phyloP scores from a whole-genome alignment of 2,797 vertebrate genomes.

The Gambelia wislizenii region DNA sequence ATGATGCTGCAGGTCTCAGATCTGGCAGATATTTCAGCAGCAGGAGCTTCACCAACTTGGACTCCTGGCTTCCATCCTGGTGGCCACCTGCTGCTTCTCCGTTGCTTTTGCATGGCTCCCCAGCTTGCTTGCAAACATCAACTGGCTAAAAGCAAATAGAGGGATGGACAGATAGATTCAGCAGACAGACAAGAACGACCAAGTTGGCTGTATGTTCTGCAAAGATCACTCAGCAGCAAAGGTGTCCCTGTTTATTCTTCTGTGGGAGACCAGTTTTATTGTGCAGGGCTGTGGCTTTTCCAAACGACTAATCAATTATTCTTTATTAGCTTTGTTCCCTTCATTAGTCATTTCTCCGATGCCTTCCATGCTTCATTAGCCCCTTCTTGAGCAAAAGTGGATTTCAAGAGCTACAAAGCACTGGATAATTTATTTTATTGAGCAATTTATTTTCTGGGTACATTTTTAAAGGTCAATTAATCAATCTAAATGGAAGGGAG shows the following conservation, averaged over 20 bases:
- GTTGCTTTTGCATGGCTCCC: not conserved
- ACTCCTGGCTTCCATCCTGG: not conserved
- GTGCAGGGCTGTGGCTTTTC: not conserved
- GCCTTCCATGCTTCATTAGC: constrained; percentile 71
- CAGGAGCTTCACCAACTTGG: too few species aligned
- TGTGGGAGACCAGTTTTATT: not conserved
- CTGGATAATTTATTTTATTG: constrained; percentile 79
- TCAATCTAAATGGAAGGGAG: constrained; percentile 71
- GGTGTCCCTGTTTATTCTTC: not conserved
- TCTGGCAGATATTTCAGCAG: too few species aligned
- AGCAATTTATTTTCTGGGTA: constrained; percentile 80
- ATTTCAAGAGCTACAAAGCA: constrained; percentile 64
- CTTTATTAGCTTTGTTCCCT: constrained; percentile 69
- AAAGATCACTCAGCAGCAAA: not conserved
- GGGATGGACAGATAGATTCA: not conserved
- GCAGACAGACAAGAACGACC: not conserved
- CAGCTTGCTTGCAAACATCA: not conserved
- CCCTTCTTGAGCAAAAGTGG: constrained; percentile 68
- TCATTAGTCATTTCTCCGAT: constrained; percentile 69
- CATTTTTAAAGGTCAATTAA: constrained; percentile 80
- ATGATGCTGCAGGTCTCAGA: not conserved
- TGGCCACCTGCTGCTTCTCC: not conserved
- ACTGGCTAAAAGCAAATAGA: not conserved
- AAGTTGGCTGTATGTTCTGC: not conserved
- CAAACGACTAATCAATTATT: constrained; percentile 60